phyloP scores from a whole-genome alignment of 2,888 invertebrate genomes.

The Bhutanitis thaidina region DNA sequence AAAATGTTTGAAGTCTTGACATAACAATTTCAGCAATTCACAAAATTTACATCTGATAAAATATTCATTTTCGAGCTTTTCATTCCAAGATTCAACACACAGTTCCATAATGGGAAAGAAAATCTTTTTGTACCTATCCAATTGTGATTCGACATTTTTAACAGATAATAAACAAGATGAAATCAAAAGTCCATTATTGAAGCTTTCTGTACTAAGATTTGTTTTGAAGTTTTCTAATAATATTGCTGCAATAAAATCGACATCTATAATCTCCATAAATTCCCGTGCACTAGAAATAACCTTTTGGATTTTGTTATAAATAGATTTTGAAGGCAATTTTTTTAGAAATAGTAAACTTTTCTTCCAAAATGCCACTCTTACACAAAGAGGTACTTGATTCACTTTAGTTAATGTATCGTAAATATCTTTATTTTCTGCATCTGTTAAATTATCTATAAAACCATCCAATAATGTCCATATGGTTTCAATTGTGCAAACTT shows the following conservation, averaged over 20 bases:
- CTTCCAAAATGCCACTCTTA: slow-evolving; percentile 41
- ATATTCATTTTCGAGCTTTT: slow-evolving; percentile 26
- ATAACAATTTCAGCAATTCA: slow-evolving; percentile 31
- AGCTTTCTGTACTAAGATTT: slow-evolving; percentile 30
- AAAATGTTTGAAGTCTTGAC: slow-evolving; percentile 28
- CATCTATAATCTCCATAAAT: slow-evolving; percentile 41
- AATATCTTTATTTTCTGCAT: slow-evolving; percentile 49
- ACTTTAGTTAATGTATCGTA: slow-evolving; percentile 38
- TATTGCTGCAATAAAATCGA: slow-evolving; percentile 38
- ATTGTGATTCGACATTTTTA: slow-evolving; percentile 37
- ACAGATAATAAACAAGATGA: slow-evolving; percentile 42
- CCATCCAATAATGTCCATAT: slow-evolving; percentile 43
- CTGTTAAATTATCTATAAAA: slow-evolving; percentile 48
- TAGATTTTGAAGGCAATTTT: slow-evolving; percentile 29
- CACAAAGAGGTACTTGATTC: slow-evolving; percentile 35
- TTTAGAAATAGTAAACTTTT: slow-evolving; percentile 47
- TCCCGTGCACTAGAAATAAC: slow-evolving; percentile 32
- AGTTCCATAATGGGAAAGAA: slow-evolving; percentile 41
- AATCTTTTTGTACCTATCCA: slow-evolving; percentile 38
- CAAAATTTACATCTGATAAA: slow-evolving; percentile 32
- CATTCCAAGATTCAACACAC: slow-evolving; percentile 36
- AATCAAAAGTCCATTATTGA: slow-evolving; percentile 26
- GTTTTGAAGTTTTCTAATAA: slow-evolving; percentile 37
- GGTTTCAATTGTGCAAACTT: slow-evolving; percentile 31
- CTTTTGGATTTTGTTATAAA: slow-evolving; percentile 22